A percentile compares a stretch with the other conserved stretches of the same genome.
These are phyloP conservation scores for Chloroclysta siterata DNA, from an alignment of 2,888 invertebrate genomes.

Conservation along the genomic window DNA sequence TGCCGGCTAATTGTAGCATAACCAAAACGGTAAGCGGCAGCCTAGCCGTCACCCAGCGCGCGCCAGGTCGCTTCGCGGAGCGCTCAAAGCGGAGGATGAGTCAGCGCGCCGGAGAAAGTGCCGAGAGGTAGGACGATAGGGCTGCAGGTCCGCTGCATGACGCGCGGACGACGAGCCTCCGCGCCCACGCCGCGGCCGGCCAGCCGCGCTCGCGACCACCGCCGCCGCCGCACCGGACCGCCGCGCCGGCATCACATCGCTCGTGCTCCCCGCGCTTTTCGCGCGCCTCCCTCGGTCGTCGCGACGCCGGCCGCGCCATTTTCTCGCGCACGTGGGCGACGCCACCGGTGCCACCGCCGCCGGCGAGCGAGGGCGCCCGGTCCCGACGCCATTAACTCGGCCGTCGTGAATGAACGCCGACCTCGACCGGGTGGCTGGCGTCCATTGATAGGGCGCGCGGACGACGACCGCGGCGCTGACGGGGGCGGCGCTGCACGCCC, in stretches of 20 bases:
- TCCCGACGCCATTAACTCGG: conserved; percentile 78
- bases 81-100: conserved; percentile 73
- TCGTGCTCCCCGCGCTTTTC: conserved; percentile 79
- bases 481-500: conserved; percentile 81
- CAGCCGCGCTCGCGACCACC: conserved; percentile 56
- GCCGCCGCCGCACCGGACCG: conserved; percentile 53
- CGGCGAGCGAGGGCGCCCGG: conserved; percentile 70
- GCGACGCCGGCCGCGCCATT: conserved; percentile 80
- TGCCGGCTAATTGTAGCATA: conserved; percentile 78
- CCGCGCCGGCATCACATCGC: conserved; percentile 66
- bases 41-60: conserved; percentile 55
- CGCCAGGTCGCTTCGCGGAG: conserved; percentile 48
- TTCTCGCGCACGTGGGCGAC: conserved; percentile 84
- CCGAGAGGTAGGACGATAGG: conserved; percentile 49
- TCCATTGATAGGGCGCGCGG: conserved; percentile 80
- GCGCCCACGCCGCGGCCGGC: conserved; percentile 65
- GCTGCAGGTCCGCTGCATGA: conserved; percentile 37
- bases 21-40: conserved; percentile 74
- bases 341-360: conserved; percentile 54
- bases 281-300: conserved; percentile 79
- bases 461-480: conserved; percentile 73
- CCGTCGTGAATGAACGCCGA: conserved; percentile 83
- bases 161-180: conserved; percentile 71
- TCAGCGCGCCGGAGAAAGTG: conserved; percentile 62
- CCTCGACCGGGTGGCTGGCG: conserved; percentile 78